These are phyloP conservation scores for Anguilla marmorata DNA, from an alignment of 2,797 vertebrate genomes.

Conservation along the genomic window DNA sequence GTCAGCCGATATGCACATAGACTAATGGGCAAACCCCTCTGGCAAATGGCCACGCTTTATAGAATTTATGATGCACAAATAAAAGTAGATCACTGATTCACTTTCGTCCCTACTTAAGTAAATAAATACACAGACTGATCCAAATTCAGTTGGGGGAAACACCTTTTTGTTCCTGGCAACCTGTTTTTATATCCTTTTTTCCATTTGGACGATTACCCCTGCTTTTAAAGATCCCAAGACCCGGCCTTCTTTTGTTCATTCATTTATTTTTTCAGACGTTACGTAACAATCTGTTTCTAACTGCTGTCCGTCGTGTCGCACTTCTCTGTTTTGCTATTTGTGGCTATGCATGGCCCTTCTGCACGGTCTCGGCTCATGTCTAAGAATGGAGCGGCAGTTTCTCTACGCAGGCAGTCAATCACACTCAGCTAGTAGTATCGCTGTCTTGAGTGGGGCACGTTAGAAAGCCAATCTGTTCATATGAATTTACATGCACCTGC, in stretches of 20 bases:
- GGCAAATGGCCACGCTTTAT: slow-evolving; percentile 36
- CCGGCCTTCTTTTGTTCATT: background rate
- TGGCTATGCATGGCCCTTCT: background rate
- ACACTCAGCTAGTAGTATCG: background rate
- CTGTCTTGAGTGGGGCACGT: background rate
- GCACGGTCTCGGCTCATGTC: background rate
- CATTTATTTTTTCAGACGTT: background rate
- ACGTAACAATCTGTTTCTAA: background rate
- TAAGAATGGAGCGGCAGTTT: background rate
- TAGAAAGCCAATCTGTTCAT: background rate
- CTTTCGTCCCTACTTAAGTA: background rate
- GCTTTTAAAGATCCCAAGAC: background rate
- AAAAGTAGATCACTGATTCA: background rate
- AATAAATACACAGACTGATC: background rate
- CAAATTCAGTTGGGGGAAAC: background rate
- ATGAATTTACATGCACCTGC: background rate
- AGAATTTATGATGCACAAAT: slow-evolving; percentile 6
- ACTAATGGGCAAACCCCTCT: background rate
- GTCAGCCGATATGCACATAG: slow-evolving; percentile 20
- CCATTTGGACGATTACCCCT: background rate
- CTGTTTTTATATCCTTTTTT: background rate
- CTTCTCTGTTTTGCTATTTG: background rate
- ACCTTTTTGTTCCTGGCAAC: background rate
- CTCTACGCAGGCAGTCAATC: background rate
- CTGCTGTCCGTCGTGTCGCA: background rate